Conservation (phyloP, 2,113 vertebrate species). For the Hippopotamus amphibius region DNA sequence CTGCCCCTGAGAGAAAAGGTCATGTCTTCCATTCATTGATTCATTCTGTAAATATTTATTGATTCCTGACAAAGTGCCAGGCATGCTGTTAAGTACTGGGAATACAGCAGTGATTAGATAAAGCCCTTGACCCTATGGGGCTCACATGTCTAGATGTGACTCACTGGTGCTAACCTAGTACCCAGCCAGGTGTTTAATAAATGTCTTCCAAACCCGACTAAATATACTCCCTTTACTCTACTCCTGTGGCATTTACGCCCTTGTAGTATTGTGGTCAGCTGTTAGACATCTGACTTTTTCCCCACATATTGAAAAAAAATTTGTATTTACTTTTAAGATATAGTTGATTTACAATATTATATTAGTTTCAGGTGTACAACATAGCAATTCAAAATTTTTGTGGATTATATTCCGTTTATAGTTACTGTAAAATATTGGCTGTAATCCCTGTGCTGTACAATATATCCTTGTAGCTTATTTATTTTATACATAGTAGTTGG, state of each 20-base stretch:
- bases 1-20: not conserved
- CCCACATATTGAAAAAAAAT: not conserved
- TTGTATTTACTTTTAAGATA: not conserved
- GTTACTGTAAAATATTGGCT: not conserved
- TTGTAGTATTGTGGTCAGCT: not conserved
- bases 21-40: accelerated
- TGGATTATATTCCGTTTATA: not conserved
- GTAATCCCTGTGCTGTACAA: not conserved
- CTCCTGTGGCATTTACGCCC: accelerated
- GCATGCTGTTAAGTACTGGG: not conserved
- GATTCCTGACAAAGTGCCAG: not conserved
- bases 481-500: not conserved
- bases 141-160: not conserved
- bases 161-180: not conserved
- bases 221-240: not conserved
- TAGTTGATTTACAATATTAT: not conserved
- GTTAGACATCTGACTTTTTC: not conserved
- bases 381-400: not conserved
- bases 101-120: too few relatives aligned
- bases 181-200: not conserved
- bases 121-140: not conserved
- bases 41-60: not conserved
- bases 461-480: not conserved
- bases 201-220: not conserved
- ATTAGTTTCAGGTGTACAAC: not conserved